phyloP scores from a whole-genome alignment of 2,797 vertebrate species.

The Pangasius krempfi region DNA sequence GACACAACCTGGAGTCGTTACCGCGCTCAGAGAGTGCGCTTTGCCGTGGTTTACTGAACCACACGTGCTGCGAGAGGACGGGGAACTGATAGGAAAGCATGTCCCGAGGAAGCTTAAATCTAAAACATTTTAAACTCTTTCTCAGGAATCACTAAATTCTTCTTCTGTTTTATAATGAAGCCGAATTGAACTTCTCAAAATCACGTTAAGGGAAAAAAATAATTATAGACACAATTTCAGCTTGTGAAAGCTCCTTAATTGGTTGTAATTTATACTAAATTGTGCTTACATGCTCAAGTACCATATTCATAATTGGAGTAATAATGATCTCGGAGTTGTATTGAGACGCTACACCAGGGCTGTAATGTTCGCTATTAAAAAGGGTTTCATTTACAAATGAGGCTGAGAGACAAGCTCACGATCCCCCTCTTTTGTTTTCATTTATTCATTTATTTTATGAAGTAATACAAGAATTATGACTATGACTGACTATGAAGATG shows the following conservation, averaged over 20 bases:
- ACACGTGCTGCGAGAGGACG: background rate
- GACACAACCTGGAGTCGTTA: background rate
- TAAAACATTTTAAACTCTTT: background rate
- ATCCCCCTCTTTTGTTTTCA: background rate
- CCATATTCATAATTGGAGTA: background rate
- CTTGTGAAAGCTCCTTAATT: background rate
- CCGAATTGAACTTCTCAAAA: too few relatives aligned
- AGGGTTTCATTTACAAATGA: background rate
- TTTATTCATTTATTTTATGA: background rate
- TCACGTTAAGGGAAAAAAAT: too few relatives aligned
- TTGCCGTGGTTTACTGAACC: background rate
- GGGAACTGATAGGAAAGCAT: background rate
- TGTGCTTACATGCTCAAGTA: too few relatives aligned
- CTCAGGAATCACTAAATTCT: background rate
- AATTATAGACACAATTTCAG: background rate
- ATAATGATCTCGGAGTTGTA: background rate
- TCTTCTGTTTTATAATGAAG: too few relatives aligned
- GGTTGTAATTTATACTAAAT: background rate
- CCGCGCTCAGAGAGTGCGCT: background rate
- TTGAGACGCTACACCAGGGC: background rate
- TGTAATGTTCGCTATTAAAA: background rate
- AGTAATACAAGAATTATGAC: background rate
- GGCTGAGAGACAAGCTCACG: background rate
- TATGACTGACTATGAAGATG: background rate
- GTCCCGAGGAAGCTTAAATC: background rate